These are phyloP conservation scores for Ophioderma brevispina DNA, from an alignment of 35 echinoderm and acorn worm genomes.

Conservation along the genomic window DNA sequence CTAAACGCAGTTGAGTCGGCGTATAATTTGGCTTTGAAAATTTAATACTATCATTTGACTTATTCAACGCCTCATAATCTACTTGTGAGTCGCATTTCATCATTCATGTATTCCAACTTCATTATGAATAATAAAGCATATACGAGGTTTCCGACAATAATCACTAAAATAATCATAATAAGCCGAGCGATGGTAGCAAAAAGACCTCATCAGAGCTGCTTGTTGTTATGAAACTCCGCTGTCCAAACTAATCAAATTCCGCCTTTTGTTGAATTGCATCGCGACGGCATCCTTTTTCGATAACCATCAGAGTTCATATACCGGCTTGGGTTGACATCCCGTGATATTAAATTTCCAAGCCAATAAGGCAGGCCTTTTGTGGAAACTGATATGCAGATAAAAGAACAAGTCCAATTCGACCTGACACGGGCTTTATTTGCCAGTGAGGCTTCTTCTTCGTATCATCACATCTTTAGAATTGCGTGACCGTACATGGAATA, in stretches of 20 bases:
- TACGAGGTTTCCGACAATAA: too few species aligned
- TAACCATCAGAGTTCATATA: conserved; percentile 1
- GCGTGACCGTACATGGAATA: neutral
- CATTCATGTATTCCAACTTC: conserved; percentile 14
- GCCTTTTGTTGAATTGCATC: neutral
- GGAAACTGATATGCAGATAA: neutral
- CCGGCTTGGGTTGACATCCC: neutral
- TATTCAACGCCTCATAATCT: too few species aligned
- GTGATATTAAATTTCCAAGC: conserved; percentile 11
- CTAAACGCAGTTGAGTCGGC: too few species aligned
- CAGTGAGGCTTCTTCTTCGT: neutral
- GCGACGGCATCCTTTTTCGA: neutral
- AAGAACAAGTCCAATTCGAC: neutral
- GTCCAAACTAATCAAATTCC: neutral
- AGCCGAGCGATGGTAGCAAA: neutral
- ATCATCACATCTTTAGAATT: neutral
- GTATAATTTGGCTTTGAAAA: too few species aligned
- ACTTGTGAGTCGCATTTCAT: neutral
- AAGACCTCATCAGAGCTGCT: neutral
- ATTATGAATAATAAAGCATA: neutral
- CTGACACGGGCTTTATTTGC: neutral
- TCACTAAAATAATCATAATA: too few species aligned
- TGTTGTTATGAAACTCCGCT: conserved; percentile 4
- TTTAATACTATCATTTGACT: too few species aligned
- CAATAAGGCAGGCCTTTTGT: conserved; percentile 1